Base-by-base conservation (phyloP, 2,888 invertebrate genomes). In the Microdon myrmicae region DNA sequence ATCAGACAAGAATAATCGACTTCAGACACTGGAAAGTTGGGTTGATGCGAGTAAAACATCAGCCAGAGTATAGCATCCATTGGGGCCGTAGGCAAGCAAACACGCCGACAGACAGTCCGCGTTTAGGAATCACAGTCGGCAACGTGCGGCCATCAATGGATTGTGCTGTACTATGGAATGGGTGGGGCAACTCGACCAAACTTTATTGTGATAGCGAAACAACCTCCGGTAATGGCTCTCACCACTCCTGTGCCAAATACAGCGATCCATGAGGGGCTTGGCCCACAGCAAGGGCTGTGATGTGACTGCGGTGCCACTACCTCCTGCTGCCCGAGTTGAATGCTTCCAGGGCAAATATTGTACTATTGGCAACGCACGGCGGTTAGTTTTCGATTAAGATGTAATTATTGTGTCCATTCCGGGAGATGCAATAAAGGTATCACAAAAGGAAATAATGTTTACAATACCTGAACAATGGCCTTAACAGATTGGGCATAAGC, bases 371-470 rank as follows among this genome's bases (percentile, higher is more conserved):
- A 64, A 35, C 28, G 49, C 19, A 20, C 41, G 32, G 56, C 53
- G 47, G 56, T 64, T 58, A 64, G 51, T 58, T 64, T 58, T 64
- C 64, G 64, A 64, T 64, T 64, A 64, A 64, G 51, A 58, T 51
- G 64, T 64, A 64, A 64, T 64, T 64, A 64, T 58, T 53, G 64
- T 53, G 56, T 47, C 64, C 47, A 53, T 51, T 56, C 39, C 39
- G 48, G 23, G 29, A 39, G 34, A 31, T 55, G 17, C 4, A 23
- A 8, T 8, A 44, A 26, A 28, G 43, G 28, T 38, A 32, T 58
- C 38, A 38, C 31, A 31, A 29, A 29, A 26, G 53, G 41, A 41
- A 64, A 32, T 37, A 28, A 31, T 48, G 64, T 47, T 47, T 55
- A 34, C 44, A 44, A 26, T 28, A 43, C 51, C 58, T 47, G 37